Evolutionary conservation across 35 echinoderm and acorn worm genomes (phyloP).

Genomic region (Ophioderma brevispina): DNA sequence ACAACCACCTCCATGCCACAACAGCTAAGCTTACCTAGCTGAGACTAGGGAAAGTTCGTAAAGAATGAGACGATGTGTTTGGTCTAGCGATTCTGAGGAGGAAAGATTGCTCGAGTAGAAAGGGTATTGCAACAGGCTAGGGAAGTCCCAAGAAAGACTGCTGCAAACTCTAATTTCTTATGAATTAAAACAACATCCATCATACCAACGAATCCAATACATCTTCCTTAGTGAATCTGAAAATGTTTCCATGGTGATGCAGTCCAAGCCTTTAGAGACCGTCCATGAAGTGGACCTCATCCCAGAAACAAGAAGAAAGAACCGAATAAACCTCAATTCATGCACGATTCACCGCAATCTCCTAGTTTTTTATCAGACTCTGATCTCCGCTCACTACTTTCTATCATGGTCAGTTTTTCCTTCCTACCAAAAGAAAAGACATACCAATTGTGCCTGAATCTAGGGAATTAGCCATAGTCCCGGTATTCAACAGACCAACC

Average conservation of each 20-base stretch:
- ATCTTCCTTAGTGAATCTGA: not conserved
- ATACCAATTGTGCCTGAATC: not conserved
- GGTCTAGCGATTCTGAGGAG: conserved; percentile 32
- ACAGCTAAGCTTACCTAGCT: conserved; percentile 36
- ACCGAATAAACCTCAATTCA: not conserved
- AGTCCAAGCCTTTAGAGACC: not conserved
- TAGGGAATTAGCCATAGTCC: not conserved
- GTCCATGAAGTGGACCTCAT: not conserved
- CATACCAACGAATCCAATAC: not conserved
- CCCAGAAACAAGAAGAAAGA: not conserved
- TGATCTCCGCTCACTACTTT: not conserved
- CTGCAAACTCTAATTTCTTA: not conserved
- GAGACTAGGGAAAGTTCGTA: conserved; percentile 50
- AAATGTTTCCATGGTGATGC: not conserved
- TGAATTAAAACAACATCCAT: not conserved
- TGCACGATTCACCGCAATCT: not conserved
- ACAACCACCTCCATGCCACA: conserved; percentile 42
- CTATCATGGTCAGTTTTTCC: not conserved
- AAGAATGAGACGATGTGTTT: conserved; percentile 29
- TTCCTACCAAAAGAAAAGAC: too few relatives aligned
- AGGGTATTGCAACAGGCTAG: not conserved
- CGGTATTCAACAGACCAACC: not conserved
- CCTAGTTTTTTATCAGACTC: not conserved
- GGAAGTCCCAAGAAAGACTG: not conserved
- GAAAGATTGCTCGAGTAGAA: conserved; percentile 30